A percentile compares a stretch with the other conserved stretches of the same genome.
These are phyloP conservation scores for Aeoliscus strigatus DNA, from an alignment of 2,797 vertebrate species.

Conservation along the genomic window DNA sequence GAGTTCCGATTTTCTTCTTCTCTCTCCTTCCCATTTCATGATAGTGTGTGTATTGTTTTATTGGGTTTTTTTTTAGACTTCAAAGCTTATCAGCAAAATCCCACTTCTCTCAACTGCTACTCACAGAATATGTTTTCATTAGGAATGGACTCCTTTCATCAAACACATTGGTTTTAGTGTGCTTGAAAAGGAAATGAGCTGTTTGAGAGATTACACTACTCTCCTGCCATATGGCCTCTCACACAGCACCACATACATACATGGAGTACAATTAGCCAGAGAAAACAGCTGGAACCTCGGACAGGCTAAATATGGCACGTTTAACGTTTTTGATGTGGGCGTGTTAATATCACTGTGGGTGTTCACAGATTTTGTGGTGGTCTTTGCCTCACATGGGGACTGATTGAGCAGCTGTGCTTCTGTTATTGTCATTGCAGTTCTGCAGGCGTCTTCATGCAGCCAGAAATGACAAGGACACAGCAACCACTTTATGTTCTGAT, in stretches of 20 bases:
- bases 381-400: slow-evolving; percentile 25
- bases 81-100: slow-evolving; percentile 78
- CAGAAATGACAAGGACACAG: slow-evolving; percentile 22
- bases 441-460: slow-evolving; percentile 14
- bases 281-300: slow-evolving; percentile 29
- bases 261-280: slow-evolving; percentile 48
- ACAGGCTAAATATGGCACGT: slow-evolving; percentile 18
- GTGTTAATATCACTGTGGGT: slow-evolving; percentile 35
- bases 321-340: slow-evolving; percentile 30
- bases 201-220: slow-evolving; percentile 60
- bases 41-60: slow-evolving; percentile 78
- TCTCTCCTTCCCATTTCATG: slow-evolving; percentile 56
- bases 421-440: slow-evolving; percentile 33
- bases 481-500: slow-evolving; percentile 5
- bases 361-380: slow-evolving; percentile 33
- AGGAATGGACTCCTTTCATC: slow-evolving; percentile 62
- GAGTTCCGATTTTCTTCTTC: slow-evolving; percentile 49
- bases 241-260: slow-evolving; percentile 35
- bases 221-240: slow-evolving; percentile 52
- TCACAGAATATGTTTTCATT: slow-evolving; percentile 74
- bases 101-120: slow-evolving; percentile 65
- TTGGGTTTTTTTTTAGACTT: slow-evolving; percentile 68
- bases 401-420: slow-evolving; percentile 3
- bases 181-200: slow-evolving; percentile 73
- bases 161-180: slow-evolving; percentile 63